Base-by-base conservation (phyloP, 1,140 invertebrate genomes). In the Drosophila arizonae region DNA sequence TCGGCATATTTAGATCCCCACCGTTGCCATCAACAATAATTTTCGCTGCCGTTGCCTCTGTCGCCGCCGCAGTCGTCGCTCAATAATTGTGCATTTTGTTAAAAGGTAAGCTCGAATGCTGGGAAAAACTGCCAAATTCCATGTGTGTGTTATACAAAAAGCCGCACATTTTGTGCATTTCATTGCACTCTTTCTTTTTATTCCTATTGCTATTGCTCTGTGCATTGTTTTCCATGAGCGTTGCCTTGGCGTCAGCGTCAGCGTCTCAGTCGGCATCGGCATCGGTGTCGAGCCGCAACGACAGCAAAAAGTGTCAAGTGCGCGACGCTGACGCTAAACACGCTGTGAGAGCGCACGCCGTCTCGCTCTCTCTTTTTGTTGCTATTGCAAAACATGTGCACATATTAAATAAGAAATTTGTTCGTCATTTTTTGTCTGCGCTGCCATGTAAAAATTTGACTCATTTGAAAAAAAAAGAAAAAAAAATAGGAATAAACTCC, bases 31-130 rank as follows among this genome's bases (percentile, higher is more conserved):
- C 75, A 79, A 62, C 55, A 73, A 69, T 50, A 80, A 54, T 57
- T 33, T 57, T 33, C 55, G 60, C 73, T 70, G 73, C 30, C 57
- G 41, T 54, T 70, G 73, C 30, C 57, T 30, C 55, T 15, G 39
- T 13, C 50, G 13, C 41, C 39, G 28, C 39, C 30, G 55, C 51
- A 28, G 65, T 45, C 60, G 67, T 70, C 62, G 66, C 81, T 74
- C 60, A 74, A 69, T 73, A 74, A 65, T 66, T 77, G 74, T 70
- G 80, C 72, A 82, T 68, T 76, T 72, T 73, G 36, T 13, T 69
- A 63, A 43, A 60, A 84, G 79, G 79, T 85, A 76, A 85, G 68
- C 52, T 48, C 41, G 41, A 43, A 24, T n/a, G 55, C 30, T 50
- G 54, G 61, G 50, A 54, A 80, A 73, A 68, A 77, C 46, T 26